These are phyloP conservation scores for Chauna torquata DNA, from an alignment of 2,113 vertebrate genomes.

Conservation along the genomic window DNA sequence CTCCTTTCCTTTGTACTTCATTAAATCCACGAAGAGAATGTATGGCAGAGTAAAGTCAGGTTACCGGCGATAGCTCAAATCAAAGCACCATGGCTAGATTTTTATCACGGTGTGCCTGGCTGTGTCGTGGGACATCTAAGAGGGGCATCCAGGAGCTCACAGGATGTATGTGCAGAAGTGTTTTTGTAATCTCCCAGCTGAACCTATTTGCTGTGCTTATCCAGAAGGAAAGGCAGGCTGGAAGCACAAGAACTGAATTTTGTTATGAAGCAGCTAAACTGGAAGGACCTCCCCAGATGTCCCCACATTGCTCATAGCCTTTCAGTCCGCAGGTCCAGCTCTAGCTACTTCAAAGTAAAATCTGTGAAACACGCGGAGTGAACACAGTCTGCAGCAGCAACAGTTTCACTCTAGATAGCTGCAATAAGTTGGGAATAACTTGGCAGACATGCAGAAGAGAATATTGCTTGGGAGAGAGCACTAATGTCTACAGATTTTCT, in stretches of 20 bases:
- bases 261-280: neutral
- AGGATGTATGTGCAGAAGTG: neutral
- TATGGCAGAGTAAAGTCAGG: neutral
- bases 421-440: neutral
- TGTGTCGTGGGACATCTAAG: neutral
- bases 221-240: neutral
- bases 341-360: neutral
- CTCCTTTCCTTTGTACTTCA: neutral
- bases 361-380: fast-evolving
- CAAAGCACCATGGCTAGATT: neutral
- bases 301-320: neutral
- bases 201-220: fast-evolving
- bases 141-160: neutral
- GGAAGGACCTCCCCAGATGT: neutral
- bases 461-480: neutral
- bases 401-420: neutral
- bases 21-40: fast-evolving
- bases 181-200: neutral
- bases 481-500: neutral
- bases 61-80: neutral
- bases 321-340: neutral
- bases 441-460: neutral
- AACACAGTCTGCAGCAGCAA: neutral
- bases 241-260: neutral
- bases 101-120: neutral